These are phyloP conservation scores for Takifugu rubripes DNA, from an alignment of 2,797 vertebrate genomes.

Conservation along the genomic window DNA sequence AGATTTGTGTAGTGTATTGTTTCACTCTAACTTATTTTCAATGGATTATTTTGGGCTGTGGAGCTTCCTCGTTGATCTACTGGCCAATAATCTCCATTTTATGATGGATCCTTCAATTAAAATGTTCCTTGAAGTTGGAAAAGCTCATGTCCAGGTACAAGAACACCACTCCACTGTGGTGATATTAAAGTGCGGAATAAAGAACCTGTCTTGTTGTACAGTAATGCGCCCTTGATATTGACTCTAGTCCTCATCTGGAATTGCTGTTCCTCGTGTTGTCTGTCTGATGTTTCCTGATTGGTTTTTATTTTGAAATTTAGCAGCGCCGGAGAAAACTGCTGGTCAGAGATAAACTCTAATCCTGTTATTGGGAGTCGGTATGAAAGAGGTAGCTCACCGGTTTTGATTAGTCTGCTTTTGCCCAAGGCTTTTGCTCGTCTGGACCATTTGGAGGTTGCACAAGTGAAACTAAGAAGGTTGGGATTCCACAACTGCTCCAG, in stretches of 20 bases:
- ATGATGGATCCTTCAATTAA: too few species aligned
- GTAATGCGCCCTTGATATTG: background rate
- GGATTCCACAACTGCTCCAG: constrained; percentile 36
- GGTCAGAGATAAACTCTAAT: constrained; percentile 55
- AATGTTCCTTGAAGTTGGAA: too few species aligned
- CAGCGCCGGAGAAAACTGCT: constrained; percentile 41
- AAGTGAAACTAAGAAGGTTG: constrained; percentile 32
- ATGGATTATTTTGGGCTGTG: too few species aligned
- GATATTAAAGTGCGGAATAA: constrained; percentile 40
- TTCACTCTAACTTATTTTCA: too few species aligned
- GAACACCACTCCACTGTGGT: too few species aligned
- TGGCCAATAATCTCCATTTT: too few species aligned
- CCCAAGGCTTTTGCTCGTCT: constrained; percentile 35
- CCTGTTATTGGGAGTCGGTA: constrained; percentile 50
- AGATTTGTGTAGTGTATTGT: too few species aligned
- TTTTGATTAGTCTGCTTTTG: constrained; percentile 47
- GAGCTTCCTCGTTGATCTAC: too few species aligned
- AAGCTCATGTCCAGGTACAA: constrained; percentile 66
- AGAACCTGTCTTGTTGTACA: constrained; percentile 2
- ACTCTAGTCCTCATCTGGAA: background rate
- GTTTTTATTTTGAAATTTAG: constrained; percentile 40
- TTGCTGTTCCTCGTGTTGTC: constrained; percentile 19
- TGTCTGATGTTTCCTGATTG: constrained; percentile 17
- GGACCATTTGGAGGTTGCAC: constrained; percentile 55
- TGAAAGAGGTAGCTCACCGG: constrained; percentile 39